A percentile compares a stretch with the other conserved stretches of the same genome.
These are phyloP conservation scores for Hirundichthys speculiger DNA, from an alignment of 2,113 vertebrate genomes.

Conservation along the genomic window DNA sequence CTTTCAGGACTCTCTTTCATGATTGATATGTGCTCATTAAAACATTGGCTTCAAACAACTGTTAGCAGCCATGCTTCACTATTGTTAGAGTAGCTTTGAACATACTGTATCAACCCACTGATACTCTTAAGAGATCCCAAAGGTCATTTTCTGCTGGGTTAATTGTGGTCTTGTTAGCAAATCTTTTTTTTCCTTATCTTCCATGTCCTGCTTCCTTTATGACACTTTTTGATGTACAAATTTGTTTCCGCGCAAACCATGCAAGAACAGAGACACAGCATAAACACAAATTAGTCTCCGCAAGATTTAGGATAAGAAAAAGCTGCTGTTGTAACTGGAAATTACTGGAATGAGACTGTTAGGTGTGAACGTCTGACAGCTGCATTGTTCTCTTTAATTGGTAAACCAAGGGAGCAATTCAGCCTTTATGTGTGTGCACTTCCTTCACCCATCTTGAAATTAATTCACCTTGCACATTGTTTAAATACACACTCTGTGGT, in stretches of 20 bases:
- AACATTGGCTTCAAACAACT: slow-evolving; percentile 22
- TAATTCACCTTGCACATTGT: slow-evolving; percentile 26
- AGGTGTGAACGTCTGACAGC: slow-evolving; percentile 31
- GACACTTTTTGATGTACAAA: not conserved
- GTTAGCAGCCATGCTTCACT: not conserved
- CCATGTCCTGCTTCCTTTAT: slow-evolving; percentile 2
- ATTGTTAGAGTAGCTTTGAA: slow-evolving; percentile 16
- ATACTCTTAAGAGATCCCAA: not conserved
- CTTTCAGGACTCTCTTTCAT: not conserved
- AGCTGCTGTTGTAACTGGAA: slow-evolving; percentile 20
- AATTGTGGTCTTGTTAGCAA: not conserved
- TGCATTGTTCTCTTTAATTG: slow-evolving; percentile 44
- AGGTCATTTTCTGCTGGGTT: not conserved
- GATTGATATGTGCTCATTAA: slow-evolving; percentile 11
- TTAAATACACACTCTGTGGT: slow-evolving; percentile 9
- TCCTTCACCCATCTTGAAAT: slow-evolving; percentile 23
- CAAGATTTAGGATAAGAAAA: slow-evolving; percentile 30
- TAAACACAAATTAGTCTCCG: slow-evolving; percentile 17
- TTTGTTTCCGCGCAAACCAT: slow-evolving; percentile 8
- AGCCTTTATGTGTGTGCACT: not conserved
- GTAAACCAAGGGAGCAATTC: not conserved
- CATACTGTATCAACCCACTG: slow-evolving; percentile 9
- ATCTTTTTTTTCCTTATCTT: not conserved
- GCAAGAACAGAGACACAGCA: not conserved
- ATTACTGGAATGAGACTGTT: slow-evolving; percentile 41